Base-by-base conservation (phyloP, 2,888 invertebrate species). In the Melinopterus prodromus region DNA sequence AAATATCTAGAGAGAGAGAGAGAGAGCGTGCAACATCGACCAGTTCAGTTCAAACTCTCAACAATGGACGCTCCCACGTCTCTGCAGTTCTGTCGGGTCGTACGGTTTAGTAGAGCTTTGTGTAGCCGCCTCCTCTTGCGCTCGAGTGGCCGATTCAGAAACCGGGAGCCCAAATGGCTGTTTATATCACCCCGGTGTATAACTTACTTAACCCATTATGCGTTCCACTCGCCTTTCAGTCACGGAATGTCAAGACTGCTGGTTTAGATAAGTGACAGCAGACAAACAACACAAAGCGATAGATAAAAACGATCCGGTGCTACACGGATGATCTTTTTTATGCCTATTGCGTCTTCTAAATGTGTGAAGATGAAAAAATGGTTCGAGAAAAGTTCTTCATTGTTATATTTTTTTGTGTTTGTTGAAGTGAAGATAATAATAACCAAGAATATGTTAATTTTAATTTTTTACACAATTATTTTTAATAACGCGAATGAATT, bases 1-100 rank as follows among this genome's bases (percentile, higher is more conserved):
- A 83, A 83, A 84, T 83, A 84, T 84, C 84, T 84, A 83, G 83
- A n/a, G 74, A n/a, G 37, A 37, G 74, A 74, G 74, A 74, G 74
- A 84, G 83, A 83, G n/a, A n/a, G 83, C 83, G 81, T 84, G 84
- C 83, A 71, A 83, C 82, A 82, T 82, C 84, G 83, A 81, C 83
- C 80, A 53, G 53, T 53, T 53, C 53, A 53, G 12, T 12, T 53
- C 53, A 12, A 53, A 53, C 53, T 53, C 53, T 53, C 53, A 82
- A 82, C 84, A 83, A 84, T 83, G 82, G 83, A 77, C 82, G 84
- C 84, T 84, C 84, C 84, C 84, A 84, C 84, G 84, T 84, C 53
- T 12, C 84, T 26, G 26, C 81, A 77, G 81, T 79, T 76, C 82
- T 81, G 70, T 83, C 80, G 79, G 75, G 72, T 4, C 5, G 7